These are phyloP conservation scores for Poeciliopsis turrubarensis DNA, from an alignment of 2,113 vertebrate genomes.

Conservation along the genomic window DNA sequence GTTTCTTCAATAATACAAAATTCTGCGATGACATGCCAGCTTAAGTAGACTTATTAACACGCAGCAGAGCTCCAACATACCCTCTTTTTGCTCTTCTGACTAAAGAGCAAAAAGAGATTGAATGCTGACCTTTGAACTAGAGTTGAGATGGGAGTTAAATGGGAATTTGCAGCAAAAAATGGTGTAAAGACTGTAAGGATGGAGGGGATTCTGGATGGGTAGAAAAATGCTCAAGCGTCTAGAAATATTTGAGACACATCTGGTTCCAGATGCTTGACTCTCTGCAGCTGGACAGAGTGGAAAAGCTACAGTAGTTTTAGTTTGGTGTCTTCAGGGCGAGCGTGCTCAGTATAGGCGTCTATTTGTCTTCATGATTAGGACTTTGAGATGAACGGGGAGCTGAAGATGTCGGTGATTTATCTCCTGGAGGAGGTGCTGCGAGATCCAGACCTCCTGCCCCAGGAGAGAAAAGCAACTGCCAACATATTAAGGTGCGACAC, in stretches of 20 bases:
- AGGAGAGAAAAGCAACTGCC: constrained; percentile 96
- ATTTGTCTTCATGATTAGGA: constrained; percentile 79
- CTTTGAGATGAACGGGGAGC: constrained; percentile 93
- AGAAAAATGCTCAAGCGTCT: not conserved
- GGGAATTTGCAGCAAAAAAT: constrained; percentile 2
- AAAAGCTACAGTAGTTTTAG: not conserved
- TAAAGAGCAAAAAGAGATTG: constrained; percentile 57
- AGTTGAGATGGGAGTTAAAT: constrained; percentile 18
- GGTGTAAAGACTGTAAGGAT: not conserved
- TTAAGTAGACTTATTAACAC: constrained; percentile 50
- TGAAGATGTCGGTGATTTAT: constrained; percentile 94
- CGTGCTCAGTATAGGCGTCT: not conserved
- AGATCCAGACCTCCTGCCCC: constrained; percentile 95
- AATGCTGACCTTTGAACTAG: constrained; percentile 66
- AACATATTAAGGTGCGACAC: constrained; percentile 90
- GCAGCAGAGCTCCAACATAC: constrained; percentile 10
- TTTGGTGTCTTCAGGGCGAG: not conserved
- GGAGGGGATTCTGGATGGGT: not conserved
- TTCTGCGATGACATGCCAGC: constrained; percentile 39
- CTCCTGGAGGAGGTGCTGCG: constrained; percentile 95
- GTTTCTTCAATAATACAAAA: constrained; percentile 58
- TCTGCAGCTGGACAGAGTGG: not conserved
- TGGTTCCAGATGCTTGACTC: too few species aligned
- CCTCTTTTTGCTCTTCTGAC: constrained; percentile 14
- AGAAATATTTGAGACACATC: not conserved